A percentile compares a stretch with the other conserved stretches of the same genome.
Evolutionary conservation across 2,113 vertebrate genomes (phyloP).

Genomic region (Hiodon alosoides): DNA sequence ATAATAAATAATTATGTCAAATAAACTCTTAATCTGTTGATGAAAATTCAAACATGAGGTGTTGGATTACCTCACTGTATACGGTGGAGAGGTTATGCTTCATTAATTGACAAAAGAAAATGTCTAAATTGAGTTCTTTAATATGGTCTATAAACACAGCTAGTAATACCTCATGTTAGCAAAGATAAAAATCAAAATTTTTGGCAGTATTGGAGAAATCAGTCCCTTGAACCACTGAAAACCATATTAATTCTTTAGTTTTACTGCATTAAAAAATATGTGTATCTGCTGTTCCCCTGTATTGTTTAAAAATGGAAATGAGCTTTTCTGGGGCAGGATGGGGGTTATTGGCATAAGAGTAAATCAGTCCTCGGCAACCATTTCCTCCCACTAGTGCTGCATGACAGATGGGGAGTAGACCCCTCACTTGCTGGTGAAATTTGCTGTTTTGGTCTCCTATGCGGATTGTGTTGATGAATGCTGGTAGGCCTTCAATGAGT

Average conservation of each 20-base stretch:
- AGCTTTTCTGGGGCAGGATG: not conserved
- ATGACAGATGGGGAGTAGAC: conserved; percentile 10
- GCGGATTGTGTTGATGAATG: not conserved
- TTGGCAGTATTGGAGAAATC: not conserved
- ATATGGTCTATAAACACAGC: not conserved
- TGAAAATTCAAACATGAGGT: too few relatives aligned
- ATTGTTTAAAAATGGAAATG: not conserved
- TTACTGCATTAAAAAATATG: not conserved
- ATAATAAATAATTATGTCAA: too few relatives aligned
- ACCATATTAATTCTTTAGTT: not conserved
- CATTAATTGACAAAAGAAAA: too few relatives aligned
- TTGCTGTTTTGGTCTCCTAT: not conserved
- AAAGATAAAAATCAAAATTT: not conserved
- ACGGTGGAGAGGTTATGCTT: too few relatives aligned
- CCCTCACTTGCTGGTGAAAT: not conserved
- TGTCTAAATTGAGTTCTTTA: too few relatives aligned
- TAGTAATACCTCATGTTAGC: too few relatives aligned
- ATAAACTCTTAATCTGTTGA: too few relatives aligned
- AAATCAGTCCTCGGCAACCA: not conserved
- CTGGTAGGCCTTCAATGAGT: too few relatives aligned
- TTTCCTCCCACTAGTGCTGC: conserved; percentile 13
- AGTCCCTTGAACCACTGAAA: not conserved
- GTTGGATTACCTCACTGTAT: too few relatives aligned
- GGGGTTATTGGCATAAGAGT: conserved; percentile 6
- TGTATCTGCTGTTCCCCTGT: not conserved